Percentiles rank a stretch among this genome's conserved stretches.
These are phyloP conservation scores for Craseonycteris thonglongyai DNA, from an alignment of 2,113 vertebrate species.

Conservation along the genomic window DNA sequence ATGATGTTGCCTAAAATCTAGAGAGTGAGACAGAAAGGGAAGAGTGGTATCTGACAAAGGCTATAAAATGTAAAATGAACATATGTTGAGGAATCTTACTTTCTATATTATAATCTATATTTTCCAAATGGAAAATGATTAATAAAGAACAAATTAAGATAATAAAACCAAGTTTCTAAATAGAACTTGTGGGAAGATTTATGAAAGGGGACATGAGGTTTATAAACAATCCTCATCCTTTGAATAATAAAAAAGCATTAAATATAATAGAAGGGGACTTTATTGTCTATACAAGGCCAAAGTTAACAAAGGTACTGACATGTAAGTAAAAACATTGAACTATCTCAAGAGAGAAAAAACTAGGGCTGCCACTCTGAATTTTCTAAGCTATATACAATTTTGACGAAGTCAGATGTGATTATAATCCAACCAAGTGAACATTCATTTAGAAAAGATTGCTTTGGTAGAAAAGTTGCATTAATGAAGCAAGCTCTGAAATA, in stretches of 20 bases:
- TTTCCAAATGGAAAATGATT: neutral
- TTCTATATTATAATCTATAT: neutral
- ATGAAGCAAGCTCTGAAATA: neutral
- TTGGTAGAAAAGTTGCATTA: neutral
- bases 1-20: conserved; percentile 23
- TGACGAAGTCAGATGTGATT: neutral
- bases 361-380: neutral
- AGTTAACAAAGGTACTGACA: neutral
- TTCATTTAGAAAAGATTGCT: neutral
- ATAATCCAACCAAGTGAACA: neutral
- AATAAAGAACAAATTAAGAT: neutral
- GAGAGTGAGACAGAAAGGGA: neutral
- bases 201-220: neutral
- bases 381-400: neutral
- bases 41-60: neutral
- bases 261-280: neutral
- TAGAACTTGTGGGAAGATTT: neutral
- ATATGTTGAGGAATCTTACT: neutral
- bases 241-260: neutral
- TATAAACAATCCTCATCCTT: neutral
- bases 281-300: neutral
- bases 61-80: neutral
- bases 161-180: neutral
- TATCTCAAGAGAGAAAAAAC: neutral
- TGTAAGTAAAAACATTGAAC: neutral